phyloP scores from a whole-genome alignment of 53 echinoderm and acorn worm genomes.

The Hippasteria phrygiana region DNA sequence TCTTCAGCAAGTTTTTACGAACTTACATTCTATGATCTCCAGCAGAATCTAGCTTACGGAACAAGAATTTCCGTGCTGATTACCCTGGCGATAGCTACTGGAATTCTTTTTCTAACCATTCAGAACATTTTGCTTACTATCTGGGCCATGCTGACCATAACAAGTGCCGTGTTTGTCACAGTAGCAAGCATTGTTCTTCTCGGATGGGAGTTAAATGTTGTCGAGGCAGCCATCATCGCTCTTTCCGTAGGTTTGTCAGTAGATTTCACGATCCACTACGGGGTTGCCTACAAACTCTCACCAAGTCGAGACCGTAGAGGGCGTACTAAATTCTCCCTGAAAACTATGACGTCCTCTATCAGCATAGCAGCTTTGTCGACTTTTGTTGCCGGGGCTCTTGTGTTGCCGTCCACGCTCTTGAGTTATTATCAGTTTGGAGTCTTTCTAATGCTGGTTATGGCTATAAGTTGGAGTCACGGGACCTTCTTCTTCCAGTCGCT shows the following conservation, averaged over 20 bases:
- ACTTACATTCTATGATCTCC: constrained; percentile 82
- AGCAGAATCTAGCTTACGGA: constrained; percentile 68
- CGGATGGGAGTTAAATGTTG: constrained; percentile 89
- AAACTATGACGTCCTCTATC: constrained; percentile 71
- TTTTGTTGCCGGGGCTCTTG: constrained; percentile 75
- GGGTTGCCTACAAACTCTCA: constrained; percentile 83
- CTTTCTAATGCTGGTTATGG: constrained; percentile 76
- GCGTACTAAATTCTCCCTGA: constrained; percentile 73
- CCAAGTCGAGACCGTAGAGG: constrained; percentile 67
- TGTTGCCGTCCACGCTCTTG: constrained; percentile 70
- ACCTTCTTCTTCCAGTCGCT: too few species aligned
- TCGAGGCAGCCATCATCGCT: constrained; percentile 80
- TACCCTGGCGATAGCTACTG: constrained; percentile 63
- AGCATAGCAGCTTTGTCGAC: constrained; percentile 90
- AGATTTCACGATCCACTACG: constrained; percentile 87
- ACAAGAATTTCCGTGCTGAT: constrained; percentile 67
- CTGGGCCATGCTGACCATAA: constrained; percentile 74
- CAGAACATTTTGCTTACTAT: constrained; percentile 80
- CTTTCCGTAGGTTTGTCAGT: constrained; percentile 84
- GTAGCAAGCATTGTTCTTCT: constrained; percentile 79
- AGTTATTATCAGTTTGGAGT: constrained; percentile 78
- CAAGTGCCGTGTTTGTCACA: constrained; percentile 69
- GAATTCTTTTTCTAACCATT: constrained; percentile 71
- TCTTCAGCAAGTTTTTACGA: not conserved
- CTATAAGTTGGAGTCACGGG: constrained; percentile 76